Evolutionary conservation across 1,140 invertebrate genomes (phyloP).

Genomic region (Neodiprion pinetum): DNA sequence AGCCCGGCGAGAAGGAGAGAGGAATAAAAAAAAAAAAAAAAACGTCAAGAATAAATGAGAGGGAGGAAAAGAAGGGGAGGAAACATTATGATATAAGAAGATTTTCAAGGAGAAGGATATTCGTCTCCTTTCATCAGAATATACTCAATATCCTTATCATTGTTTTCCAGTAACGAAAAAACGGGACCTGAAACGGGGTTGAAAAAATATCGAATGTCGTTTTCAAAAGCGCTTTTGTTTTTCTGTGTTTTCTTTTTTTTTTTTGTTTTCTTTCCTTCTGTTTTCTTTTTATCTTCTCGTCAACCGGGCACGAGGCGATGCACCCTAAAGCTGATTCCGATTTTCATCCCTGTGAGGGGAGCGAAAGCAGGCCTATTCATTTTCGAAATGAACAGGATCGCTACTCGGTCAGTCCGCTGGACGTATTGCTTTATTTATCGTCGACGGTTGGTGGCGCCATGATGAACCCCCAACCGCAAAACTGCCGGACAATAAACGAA

Average conservation of each 20-base stretch:
- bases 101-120: not conserved
- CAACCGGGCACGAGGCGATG: not conserved
- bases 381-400: no score
- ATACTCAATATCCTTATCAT: no score
- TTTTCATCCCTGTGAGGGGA: no score
- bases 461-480: not conserved
- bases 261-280: not conserved
- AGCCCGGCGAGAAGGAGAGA: no score
- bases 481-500: not conserved
- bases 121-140: no score
- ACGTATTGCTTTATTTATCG: constrained; percentile 2
- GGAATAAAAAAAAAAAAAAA: constrained; percentile 1
- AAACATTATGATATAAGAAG: not conserved
- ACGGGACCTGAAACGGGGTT: no score
- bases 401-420: not conserved
- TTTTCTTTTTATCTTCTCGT: not conserved
- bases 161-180: no score
- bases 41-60: not conserved
- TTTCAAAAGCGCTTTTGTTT: not conserved
- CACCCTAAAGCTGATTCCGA: no score
- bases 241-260: not conserved
- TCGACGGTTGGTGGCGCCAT: not conserved
- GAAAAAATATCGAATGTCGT: no score
- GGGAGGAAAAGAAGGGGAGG: not conserved
- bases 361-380: no score